A percentile compares a stretch with the other conserved stretches of the same genome.
These are phyloP conservation scores for Tuta absoluta DNA, from an alignment of 2,888 invertebrate genomes.

Conservation along the genomic window DNA sequence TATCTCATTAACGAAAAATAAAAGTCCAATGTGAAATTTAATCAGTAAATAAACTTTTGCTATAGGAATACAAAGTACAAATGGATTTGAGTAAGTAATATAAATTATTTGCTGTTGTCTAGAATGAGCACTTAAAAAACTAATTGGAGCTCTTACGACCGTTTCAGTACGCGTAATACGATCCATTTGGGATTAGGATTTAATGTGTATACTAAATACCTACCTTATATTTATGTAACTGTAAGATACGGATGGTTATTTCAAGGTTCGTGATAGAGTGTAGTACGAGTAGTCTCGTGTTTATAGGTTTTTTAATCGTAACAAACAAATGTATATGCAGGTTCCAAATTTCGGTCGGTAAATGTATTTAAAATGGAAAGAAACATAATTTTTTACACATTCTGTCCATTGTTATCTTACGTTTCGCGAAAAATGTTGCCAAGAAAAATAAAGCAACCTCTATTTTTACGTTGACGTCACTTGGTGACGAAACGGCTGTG, in stretches of 20 bases:
- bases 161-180: not conserved
- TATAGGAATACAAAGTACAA: not conserved
- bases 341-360: too few species aligned
- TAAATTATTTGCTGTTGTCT: not conserved
- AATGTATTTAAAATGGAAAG: too few species aligned
- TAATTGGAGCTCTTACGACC: not conserved
- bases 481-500: not conserved
- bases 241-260: not conserved
- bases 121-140: slow-evolving; percentile 5
- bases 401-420: too few species aligned
- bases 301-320: too few species aligned
- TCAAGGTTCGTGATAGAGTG: not conserved
- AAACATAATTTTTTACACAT: too few species aligned
- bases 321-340: too few species aligned
- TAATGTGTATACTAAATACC: not conserved
- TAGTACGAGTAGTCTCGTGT: too few species aligned
- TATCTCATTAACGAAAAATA: too few species aligned
- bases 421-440: too few species aligned
- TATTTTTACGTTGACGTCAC: not conserved
- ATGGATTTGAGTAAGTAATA: not conserved
- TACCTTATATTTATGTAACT: not conserved
- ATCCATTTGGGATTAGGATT: slow-evolving; percentile 10
- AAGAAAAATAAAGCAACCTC: not conserved
- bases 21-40: too few species aligned
- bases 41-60: too few species aligned